Conservation (phyloP, 2,888 invertebrate species). For the Tetheella fluctuosa region DNA sequence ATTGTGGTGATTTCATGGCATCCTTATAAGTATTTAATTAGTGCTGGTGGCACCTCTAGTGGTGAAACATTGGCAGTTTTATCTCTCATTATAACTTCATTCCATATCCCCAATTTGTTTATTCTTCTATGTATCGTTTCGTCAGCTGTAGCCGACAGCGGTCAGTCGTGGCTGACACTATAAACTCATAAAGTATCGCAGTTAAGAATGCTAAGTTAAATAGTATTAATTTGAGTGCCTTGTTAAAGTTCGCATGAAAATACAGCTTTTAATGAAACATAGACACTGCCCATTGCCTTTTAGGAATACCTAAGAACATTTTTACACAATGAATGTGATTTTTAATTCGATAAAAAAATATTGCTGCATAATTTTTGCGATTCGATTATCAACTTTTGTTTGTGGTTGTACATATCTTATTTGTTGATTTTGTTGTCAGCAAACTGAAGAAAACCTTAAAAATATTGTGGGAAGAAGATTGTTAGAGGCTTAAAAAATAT, state of each 20-base stretch:
- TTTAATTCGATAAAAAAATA: not conserved
- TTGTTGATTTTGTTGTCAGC: not conserved
- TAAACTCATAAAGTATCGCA: conserved; percentile 1
- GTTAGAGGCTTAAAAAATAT: not conserved
- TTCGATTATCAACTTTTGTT: conserved; percentile 5
- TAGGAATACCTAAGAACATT: conserved; percentile 15
- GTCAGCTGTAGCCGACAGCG: not conserved
- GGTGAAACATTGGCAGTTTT: not conserved
- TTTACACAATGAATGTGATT: conserved; percentile 7
- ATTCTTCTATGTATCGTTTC: not conserved
- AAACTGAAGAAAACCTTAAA: not conserved
- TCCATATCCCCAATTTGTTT: not conserved
- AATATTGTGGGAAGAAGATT: not conserved
- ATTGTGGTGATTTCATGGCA: no score
- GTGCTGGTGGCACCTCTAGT: no score
- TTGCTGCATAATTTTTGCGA: not conserved
- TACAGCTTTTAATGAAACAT: conserved; percentile 16
- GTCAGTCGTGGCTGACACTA: not conserved
- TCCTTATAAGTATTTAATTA: no score
- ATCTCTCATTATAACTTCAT: not conserved
- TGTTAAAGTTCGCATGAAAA: conserved; percentile 24
- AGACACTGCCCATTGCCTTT: conserved; percentile 34
- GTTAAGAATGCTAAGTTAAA: conserved; percentile 19
- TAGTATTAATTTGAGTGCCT: conserved; percentile 42
- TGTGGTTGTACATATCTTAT: conserved; percentile 5